Evolutionary conservation across 2,888 invertebrate genomes (phyloP).

Genomic region (Synanthedon formicaeformis): DNA sequence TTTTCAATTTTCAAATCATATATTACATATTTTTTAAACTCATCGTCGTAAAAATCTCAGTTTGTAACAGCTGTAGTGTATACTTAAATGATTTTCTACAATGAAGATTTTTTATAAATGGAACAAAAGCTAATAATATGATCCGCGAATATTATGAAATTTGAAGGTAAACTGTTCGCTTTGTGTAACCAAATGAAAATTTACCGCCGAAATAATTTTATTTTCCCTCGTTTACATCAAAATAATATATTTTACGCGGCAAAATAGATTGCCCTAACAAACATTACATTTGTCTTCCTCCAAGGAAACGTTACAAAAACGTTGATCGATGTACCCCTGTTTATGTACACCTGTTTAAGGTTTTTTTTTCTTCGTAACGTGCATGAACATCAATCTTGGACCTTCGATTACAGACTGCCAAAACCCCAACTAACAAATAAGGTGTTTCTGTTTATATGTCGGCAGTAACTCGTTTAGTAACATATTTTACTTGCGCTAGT

Average conservation of each 20-base stretch:
- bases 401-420: not conserved
- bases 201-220: not conserved
- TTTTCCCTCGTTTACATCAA: not conserved
- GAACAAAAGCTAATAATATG: not conserved
- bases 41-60: too few species aligned
- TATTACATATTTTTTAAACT: too few species aligned
- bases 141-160: not conserved
- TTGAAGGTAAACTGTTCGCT: not conserved
- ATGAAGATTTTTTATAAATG: not conserved
- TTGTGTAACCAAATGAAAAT: not conserved
- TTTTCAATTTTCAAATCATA: too few species aligned
- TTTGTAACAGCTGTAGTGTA: too few species aligned
- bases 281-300: constrained; percentile 45
- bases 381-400: not conserved
- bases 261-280: constrained; percentile 9
- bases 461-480: too few species aligned
- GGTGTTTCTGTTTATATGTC: too few species aligned
- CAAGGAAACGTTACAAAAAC: constrained; percentile 32
- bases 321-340: constrained; percentile 38
- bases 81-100: too few species aligned
- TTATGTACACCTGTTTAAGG: constrained; percentile 42
- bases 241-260: not conserved
- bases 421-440: not conserved
- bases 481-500: too few species aligned
- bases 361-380: not conserved